Evolutionary conservation across 2,797 vertebrate species (phyloP), one percentile per base, ranked within the genome.

Genomic region (Eupleurogrammus muticus): DNA sequence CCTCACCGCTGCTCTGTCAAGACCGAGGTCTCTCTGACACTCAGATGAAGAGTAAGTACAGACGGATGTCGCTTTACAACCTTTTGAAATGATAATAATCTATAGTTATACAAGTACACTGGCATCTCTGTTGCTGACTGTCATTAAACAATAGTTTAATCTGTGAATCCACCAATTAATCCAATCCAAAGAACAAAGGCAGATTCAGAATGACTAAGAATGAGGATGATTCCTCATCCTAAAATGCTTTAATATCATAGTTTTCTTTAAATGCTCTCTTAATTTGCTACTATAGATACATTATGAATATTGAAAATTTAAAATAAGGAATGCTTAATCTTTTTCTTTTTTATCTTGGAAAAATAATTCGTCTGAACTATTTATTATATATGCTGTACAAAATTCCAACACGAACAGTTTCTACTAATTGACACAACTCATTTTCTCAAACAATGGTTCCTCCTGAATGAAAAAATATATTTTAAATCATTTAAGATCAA

Each of bases 1-100:
- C 72, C 52, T 80, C 71, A 52, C 67, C 52, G 74, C 75, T 80
- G 73, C 80, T 77, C 49, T 82, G 51, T 78, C 75, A 91, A 93
- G 92, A 83, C 46, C 66, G 67, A 56, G 66, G 82, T 57, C 62
- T 79, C 34, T 88, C 82, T 83, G 73, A 80, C 70, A 59, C 84
- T 75, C 77, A 78, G 61, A 92, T 75, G 66, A 94, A 92, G 86
- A 89, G 93, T 94, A 90, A 94, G 93, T 94, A 93, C 80, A 78
- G 73, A 73, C 24, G 57, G 47, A 5, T n/a, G 38, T 40, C 16
- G 3, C 24, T 38, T 58, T 6, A 13, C 16, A 36, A 1, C 11
- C 20, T 23, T 49, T 42, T 44, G 17, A 56, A 71, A 62, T n/a
- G n/a, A 42, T 19, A 0, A 38, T 38, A n/a, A 23, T 24, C 0